Conservation (phyloP, 2,888 invertebrate genomes). For the Chouioia cunea region DNA sequence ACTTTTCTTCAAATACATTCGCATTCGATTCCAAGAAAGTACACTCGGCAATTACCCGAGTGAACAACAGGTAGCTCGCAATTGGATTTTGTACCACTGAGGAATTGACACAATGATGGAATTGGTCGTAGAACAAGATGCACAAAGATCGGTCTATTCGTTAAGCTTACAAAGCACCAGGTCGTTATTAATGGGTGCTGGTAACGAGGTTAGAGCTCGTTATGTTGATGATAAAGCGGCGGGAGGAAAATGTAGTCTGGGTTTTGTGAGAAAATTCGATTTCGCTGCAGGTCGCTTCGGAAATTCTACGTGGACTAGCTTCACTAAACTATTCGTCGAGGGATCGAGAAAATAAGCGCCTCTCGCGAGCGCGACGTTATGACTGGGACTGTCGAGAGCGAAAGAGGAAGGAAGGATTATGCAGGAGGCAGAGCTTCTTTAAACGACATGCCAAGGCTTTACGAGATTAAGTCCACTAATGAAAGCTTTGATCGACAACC, state of each 20-base stretch:
- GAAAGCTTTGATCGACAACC: slow-evolving; percentile 26
- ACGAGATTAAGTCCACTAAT: slow-evolving; percentile 29
- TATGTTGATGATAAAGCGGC: slow-evolving; percentile 29
- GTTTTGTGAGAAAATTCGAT: slow-evolving; percentile 39
- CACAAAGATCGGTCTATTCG: slow-evolving; percentile 12
- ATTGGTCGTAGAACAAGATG: background rate
- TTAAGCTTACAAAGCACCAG: slow-evolving; percentile 24
- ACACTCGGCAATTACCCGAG: no score
- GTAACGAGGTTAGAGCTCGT: slow-evolving; percentile 52
- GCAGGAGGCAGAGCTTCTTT: slow-evolving; percentile 15
- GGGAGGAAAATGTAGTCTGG: slow-evolving; percentile 13
- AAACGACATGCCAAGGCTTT: slow-evolving; percentile 24
- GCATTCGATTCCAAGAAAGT: no score
- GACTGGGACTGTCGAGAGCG: background rate
- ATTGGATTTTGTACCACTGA: background rate
- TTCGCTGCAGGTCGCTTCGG: slow-evolving; percentile 39
- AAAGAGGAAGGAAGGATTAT: background rate
- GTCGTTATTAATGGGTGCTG: slow-evolving; percentile 53
- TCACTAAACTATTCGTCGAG: background rate
- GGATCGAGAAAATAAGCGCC: slow-evolving; percentile 21
- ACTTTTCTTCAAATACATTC: no score
- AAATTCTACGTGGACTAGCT: slow-evolving; percentile 19
- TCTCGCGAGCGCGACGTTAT: slow-evolving; percentile 1
- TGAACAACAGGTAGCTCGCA: background rate
- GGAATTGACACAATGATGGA: background rate